Evolutionary conservation across 2,888 invertebrate species (phyloP), one percentile per base, ranked within the genome.

Genomic region (Drosophila borealis): DNA sequence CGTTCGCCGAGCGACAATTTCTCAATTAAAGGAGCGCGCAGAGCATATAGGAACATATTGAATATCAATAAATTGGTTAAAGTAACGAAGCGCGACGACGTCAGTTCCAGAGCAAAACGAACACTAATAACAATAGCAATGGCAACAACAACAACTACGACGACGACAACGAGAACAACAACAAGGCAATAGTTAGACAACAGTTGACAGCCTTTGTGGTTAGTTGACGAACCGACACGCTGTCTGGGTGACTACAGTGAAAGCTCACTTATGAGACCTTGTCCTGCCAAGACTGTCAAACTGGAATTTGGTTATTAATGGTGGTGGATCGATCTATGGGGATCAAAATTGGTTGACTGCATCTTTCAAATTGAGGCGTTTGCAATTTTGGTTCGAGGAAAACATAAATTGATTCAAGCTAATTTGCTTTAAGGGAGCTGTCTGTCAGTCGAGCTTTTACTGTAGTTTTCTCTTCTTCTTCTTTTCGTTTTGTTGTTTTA

Each of bases 11-110:
- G 41, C 44, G 42, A 37, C n/a, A 48, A 17, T 61, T 61, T 49
- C 70, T 53, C 44, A 73, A 73, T 77, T 64, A 79, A 81, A 79
- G 66, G 67, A 68, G 63, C 54, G 57, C 37, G 11, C 39, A 61
- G 70, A 65, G 64, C 48, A 41, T 48, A 37, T 80, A 78, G 14
- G 25, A 69, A 42, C 83, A 74, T 77, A 83, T 83, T 82, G 66
- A 86, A 86, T 88, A 74, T 83, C 86, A 88, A 73, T 70, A 70
- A 68, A 70, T 70, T 69, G 68, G 68, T 71, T 88, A 61, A 79
- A 70, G 68, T 83, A 85, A 74, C 78, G 60, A 83, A 85, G 88
- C 82, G 83, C 86, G 82, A 74, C 82, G 82, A 70, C 63, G 78
- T 57, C 74, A 61, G 37, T 21, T 17, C 39, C 42, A 42, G 14